A percentile compares a stretch with the other conserved stretches of the same genome.
Evolutionary conservation across 2,797 vertebrate species (phyloP).

Genomic region (Chromobotia macracanthus): DNA sequence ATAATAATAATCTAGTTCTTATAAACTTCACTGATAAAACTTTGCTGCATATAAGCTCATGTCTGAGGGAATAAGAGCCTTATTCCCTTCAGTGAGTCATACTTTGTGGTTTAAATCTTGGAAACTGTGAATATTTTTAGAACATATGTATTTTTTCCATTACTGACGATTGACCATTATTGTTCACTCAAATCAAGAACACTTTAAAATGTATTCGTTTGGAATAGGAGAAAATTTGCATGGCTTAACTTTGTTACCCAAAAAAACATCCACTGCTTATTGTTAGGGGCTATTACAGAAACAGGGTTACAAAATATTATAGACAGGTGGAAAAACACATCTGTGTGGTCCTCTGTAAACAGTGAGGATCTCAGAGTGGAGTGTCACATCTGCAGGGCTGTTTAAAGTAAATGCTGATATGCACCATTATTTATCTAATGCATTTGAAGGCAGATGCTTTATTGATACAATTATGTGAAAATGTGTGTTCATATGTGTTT

Average conservation of each 20-base stretch:
- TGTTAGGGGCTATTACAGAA: not conserved
- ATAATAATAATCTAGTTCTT: no score
- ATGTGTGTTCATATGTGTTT: not conserved
- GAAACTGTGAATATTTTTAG: slow-evolving; percentile 26
- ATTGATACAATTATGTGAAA: not conserved
- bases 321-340: slow-evolving; percentile 31
- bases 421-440: not conserved
- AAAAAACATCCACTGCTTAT: slow-evolving; percentile 3
- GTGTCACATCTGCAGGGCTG: not conserved
- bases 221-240: no score
- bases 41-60: no score
- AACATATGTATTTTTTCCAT: not conserved
- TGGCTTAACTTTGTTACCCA: not conserved
- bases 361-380: not conserved
- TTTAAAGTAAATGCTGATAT: not conserved
- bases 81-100: slow-evolving; percentile 13
- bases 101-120: slow-evolving; percentile 16
- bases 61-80: not conserved
- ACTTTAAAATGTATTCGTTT: not conserved
- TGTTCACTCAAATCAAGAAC: not conserved
- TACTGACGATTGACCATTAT: slow-evolving; percentile 2
- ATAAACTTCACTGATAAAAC: no score
- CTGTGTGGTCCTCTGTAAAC: slow-evolving; percentile 18
- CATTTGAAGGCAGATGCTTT: not conserved
- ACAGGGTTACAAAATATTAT: slow-evolving; percentile 2